Conservation (phyloP, 2,888 invertebrate species). For the Lottia scabra region DNA sequence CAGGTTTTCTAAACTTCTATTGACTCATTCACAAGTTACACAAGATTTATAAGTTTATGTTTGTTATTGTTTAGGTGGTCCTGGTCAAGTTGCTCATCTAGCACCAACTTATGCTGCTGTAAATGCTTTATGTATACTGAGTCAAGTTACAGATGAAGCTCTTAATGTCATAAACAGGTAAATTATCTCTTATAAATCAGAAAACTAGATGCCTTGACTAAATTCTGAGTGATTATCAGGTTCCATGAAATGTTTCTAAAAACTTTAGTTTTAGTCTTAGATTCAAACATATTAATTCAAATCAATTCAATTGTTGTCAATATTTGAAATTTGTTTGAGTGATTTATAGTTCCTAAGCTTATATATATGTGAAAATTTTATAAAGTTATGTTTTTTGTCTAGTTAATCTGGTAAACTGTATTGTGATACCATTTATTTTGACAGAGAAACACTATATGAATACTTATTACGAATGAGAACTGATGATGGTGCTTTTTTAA, state of each 20-base stretch:
- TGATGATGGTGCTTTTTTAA: constrained; percentile 88
- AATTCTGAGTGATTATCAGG: too few relatives aligned
- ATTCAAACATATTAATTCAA: too few relatives aligned
- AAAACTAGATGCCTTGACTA: too few relatives aligned
- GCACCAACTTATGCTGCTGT: constrained; percentile 98
- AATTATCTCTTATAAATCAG: neutral
- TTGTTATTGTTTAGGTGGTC: constrained; percentile 82
- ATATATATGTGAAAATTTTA: neutral
- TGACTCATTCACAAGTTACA: neutral
- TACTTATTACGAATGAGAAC: constrained; percentile 85
- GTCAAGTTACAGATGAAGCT: constrained; percentile 78
- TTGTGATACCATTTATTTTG: constrained; percentile 13
- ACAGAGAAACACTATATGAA: constrained; percentile 77
- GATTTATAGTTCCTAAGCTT: neutral
- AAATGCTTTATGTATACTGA: constrained; percentile 90
- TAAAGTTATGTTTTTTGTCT: neutral
- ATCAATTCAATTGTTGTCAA: too few relatives aligned
- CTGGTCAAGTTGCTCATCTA: constrained; percentile 90
- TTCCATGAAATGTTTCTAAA: too few relatives aligned
- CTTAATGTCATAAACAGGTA: constrained; percentile 88
- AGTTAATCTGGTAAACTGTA: neutral
- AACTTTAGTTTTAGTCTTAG: too few relatives aligned
- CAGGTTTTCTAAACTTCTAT: neutral
- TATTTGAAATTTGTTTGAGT: too few relatives aligned
- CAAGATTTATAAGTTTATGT: neutral